These are phyloP conservation scores for Sorex araneus DNA, from an alignment of 2,113 vertebrate genomes.

Conservation along the genomic window DNA sequence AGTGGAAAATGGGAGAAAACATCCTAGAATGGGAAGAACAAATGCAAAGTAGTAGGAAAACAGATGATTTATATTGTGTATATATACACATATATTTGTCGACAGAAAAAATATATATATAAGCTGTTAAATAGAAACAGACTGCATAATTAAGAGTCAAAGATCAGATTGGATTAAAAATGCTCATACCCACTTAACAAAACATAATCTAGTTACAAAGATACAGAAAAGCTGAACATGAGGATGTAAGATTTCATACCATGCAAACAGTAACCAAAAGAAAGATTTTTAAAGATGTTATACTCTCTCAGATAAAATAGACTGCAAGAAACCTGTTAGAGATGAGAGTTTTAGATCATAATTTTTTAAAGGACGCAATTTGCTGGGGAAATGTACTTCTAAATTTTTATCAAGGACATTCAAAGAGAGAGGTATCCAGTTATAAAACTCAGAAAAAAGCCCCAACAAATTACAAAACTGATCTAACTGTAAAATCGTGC, in stretches of 20 bases:
- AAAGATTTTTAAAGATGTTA: neutral
- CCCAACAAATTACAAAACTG: constrained; percentile 32
- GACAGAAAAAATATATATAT: too few relatives aligned
- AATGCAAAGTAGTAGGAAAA: neutral
- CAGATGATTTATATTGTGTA: neutral
- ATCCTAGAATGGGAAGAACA: neutral
- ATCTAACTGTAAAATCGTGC: constrained; percentile 47
- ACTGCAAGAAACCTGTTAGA: neutral
- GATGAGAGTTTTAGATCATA: constrained; percentile 15
- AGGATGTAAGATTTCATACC: neutral
- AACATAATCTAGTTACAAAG: neutral
- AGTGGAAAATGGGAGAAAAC: neutral
- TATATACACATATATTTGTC: neutral
- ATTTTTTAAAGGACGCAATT: neutral
- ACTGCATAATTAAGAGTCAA: neutral
- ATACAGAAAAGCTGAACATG: neutral
- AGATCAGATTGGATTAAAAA: constrained; percentile 8
- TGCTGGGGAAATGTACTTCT: neutral
- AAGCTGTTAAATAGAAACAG: constrained; percentile 6
- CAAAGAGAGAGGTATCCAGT: too few relatives aligned
- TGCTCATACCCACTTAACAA: neutral
- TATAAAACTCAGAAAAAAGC: neutral
- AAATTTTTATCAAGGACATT: neutral
- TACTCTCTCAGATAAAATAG: neutral
- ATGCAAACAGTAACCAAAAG: neutral